These are phyloP conservation scores for Drosophila lacteicornis DNA, from an alignment of 1,140 invertebrate species.

Conservation along the genomic window DNA sequence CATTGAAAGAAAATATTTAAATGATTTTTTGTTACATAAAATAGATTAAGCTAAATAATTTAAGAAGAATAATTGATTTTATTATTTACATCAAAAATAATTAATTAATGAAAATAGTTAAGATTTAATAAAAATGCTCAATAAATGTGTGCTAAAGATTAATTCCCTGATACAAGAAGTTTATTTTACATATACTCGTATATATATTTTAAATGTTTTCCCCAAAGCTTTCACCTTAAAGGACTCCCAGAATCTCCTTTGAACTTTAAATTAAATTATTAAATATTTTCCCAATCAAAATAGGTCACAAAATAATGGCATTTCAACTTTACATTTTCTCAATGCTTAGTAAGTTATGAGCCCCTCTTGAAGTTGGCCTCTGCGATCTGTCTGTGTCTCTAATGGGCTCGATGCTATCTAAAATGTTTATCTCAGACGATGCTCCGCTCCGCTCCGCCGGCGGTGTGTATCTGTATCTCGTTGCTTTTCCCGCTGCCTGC, in stretches of 20 bases:
- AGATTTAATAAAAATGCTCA: too few species aligned
- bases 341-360: background rate
- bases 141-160: too few species aligned
- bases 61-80: too few species aligned
- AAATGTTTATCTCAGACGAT: constrained; percentile 62
- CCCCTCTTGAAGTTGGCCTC: constrained; percentile 26
- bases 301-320: background rate
- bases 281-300: background rate
- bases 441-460: constrained; percentile 17
- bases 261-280: background rate
- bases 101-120: too few species aligned
- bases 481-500: constrained; percentile 1
- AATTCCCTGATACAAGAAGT: too few species aligned
- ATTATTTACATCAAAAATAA: too few species aligned
- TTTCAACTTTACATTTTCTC: background rate
- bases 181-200: background rate
- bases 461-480: constrained; percentile 11
- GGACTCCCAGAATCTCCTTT: too few species aligned
- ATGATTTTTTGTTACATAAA: too few species aligned
- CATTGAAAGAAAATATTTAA: too few species aligned
- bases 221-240: too few species aligned
- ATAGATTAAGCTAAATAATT: too few species aligned
- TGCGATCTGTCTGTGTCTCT: constrained; percentile 48
- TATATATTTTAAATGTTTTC: background rate
- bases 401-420: constrained; percentile 70